Base-by-base conservation (phyloP, 2,113 vertebrate genomes). In the Rhinoderma darwinii region DNA sequence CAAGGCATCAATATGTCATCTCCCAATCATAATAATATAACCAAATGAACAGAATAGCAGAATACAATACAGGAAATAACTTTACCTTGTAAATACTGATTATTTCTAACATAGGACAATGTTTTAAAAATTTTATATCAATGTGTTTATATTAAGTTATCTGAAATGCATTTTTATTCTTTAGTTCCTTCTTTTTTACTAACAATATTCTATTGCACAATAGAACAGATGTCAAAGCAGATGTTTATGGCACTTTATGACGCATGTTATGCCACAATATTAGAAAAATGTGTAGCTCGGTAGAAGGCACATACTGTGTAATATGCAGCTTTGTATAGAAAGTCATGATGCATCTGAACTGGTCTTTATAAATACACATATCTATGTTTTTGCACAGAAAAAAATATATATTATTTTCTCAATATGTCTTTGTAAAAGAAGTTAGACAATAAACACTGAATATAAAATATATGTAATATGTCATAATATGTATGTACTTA, bases 171-270 rank as follows among this genome's bases (percentile, higher is more conserved):
- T 14, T 37, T 66, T 18, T 22, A 30, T 66, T 44, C 10, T 66
- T 66, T 61, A 15, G 17, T 82, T 66, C 35, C 39, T 35, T 51
- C 25, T 41, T 82, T 63, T 37, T 77, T 41, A 84, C 83, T 63
- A 73, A 72, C 25, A 32, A 61, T 77, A 51, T 85, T 85, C 68
- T 41, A 51, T 74, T 85, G 39, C 73, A 43, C 63, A 41, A 47
- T 32, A 18, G 59, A 85, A 85, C 84, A 85, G 73, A 85, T 85
- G 84, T 63, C 41, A 77, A 75, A 85, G 73, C 84, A 85, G 84
- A 85, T 85, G 84, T 78, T 66, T 43, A 14, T 18, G n/a, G 56
- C 39, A 14, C 27, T 85, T 85, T 77, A 85, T 85, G 84, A 85
- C 56, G 84, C 84, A 66, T 44, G 56, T 85, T 76, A 75, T 78